Base-by-base conservation (phyloP, 2,888 invertebrate genomes). In the Spodoptera littoralis region DNA sequence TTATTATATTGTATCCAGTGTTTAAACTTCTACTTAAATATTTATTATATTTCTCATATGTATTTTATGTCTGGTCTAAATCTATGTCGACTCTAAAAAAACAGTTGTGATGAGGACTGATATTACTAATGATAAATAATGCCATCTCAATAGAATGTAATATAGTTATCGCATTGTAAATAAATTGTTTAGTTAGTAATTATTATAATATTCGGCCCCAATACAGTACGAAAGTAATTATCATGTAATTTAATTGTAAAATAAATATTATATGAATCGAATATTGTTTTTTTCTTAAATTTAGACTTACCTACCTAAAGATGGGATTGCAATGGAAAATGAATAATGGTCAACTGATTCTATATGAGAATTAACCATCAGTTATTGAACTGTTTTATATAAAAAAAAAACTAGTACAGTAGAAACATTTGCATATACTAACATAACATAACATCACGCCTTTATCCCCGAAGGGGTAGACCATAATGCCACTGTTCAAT, bases 61-160 rank as follows among this genome's bases (percentile, higher is more conserved):
- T 27, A 36, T 8, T 18, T 1, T 22, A 30, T 45, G 13, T 27
- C 41, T 13, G 45, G 24, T 11, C 12, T 27, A 30, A 43, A n/a
- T 50, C 43, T 45, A 43, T 49, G 57, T 13, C 47, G 46, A 24
- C 51, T 68, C 77, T 69, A 72, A 52, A 62, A 79, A 81, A 76
- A 78, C 84, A 85, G 88, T 90, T 90, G 90, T 91, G 91, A 91
- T 87, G 84, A 84, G 88, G 90, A 92, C 91, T 92, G 92, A 92
- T 92, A 91, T 91, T 91, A 90, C 60, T 87, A 87, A 83, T 83
- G 74, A 82, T 83, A 83, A 84, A 80, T 82, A 84, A 84, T 87
- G 90, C 92, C 92, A 92, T 92, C 88, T 90, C 87, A 86, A 84
- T 87, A 85, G 84, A 60, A 79, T 62, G 74, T 86, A 85, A 69